Base-by-base conservation (phyloP, 2,113 vertebrate genomes). In the Peromyscus californicus region DNA sequence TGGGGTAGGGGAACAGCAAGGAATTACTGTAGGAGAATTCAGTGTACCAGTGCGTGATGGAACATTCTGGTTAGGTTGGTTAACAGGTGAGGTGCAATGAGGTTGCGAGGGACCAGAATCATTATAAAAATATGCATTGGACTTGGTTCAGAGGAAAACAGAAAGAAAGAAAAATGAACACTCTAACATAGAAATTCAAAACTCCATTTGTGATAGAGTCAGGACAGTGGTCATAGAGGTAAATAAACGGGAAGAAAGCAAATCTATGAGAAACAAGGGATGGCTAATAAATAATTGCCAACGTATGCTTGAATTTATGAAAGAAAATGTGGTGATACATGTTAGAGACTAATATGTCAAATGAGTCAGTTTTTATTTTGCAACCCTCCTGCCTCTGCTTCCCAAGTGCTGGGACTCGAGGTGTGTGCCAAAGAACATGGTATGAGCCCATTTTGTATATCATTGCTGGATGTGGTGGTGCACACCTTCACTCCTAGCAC, bases 301-400 rank as follows among this genome's bases (percentile, higher is more conserved):
- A 54, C 22, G 93, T 72, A 36, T 39, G 70, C 17, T 79, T 94
- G 17, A 33, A 67, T 69, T 88, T 96, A 72, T 93, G 19, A 93
- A 95, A 85, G 29, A 84, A 94, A 94, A 74, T 75, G 19, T 87
- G 85, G 39, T 69, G 63, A 91, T 69, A 8, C 33, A 54, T 65
- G 1, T 75, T 96, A 91, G 92, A 85, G 26, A 94, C 51, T 82
- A 54, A 70, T 19, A 31, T 72, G 6, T 85, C 89, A 21, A 54
- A 21, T 24, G 19, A 79, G 21, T 31, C 69, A 57, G n/a, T 45
- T n/a, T 51, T n/a, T 65, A 16, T 31, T 48, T 48, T 45, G 39
- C 4, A 51, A 13, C 24, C 42, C 31, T 51, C 31, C 84, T 36
- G 84, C 42, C 42, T 51, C 63, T 69, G 42, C 42, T 33, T 24